These are phyloP conservation scores for Empis stercorea DNA, from an alignment of 2,888 invertebrate species.

Conservation along the genomic window DNA sequence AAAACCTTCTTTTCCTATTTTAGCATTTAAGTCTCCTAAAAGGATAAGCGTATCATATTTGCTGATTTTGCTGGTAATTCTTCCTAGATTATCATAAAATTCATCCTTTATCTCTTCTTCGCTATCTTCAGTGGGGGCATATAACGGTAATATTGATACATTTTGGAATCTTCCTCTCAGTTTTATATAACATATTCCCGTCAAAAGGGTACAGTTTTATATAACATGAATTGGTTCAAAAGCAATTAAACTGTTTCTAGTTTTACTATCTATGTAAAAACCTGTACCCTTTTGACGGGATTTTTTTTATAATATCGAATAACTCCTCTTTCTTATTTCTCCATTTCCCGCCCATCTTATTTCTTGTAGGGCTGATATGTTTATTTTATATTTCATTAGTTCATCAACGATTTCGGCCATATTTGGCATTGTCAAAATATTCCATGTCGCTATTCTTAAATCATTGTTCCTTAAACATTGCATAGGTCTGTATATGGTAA, in stretches of 20 bases:
- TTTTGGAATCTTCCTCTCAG: background rate
- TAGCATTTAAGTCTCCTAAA: background rate
- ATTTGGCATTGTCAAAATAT: background rate
- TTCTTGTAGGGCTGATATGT: conserved; percentile 2
- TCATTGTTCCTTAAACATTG: background rate
- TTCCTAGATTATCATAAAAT: background rate
- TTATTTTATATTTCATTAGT: conserved; percentile 1
- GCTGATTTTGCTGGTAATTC: background rate
- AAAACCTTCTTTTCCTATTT: background rate
- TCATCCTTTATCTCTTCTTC: background rate
- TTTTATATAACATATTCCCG: background rate
- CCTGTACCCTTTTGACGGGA: background rate
- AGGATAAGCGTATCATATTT: background rate
- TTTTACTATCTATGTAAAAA: background rate
- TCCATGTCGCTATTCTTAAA: conserved; percentile 1
- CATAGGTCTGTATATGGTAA: background rate
- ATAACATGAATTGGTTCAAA: background rate
- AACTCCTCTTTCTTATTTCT: background rate
- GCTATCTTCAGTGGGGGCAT: background rate
- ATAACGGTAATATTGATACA: background rate
- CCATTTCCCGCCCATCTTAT: background rate
- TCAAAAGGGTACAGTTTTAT: too few relatives aligned
- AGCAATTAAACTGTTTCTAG: background rate
- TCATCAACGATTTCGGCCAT: conserved; percentile 1
- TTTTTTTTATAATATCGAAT: background rate